phyloP scores from a whole-genome alignment of 2,888 invertebrate genomes.

The Campoplex capitator region DNA sequence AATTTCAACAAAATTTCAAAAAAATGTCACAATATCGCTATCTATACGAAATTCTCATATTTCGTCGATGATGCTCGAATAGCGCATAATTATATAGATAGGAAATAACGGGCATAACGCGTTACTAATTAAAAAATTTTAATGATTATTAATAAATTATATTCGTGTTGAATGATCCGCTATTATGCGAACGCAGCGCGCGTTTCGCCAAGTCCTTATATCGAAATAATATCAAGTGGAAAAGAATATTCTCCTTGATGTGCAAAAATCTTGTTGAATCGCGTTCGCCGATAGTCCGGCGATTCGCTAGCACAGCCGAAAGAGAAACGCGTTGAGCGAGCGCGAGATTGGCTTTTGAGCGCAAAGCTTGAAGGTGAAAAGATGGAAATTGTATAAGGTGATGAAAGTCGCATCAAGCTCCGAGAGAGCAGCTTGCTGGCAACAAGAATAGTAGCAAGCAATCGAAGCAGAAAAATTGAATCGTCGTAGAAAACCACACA shows the following conservation, averaged over 20 bases:
- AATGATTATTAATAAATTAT: neutral
- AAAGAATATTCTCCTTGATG: no score
- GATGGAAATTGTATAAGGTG: conserved; percentile 8
- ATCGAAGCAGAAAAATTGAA: conserved; percentile 23
- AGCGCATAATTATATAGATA: no score
- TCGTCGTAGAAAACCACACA: conserved; percentile 34
- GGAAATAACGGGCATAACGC: no score
- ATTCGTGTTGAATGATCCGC: neutral
- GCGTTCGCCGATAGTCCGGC: no score
- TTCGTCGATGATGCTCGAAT: no score
- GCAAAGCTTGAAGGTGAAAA: neutral
- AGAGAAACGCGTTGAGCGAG: neutral
- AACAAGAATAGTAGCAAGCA: neutral
- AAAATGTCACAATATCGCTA: no score
- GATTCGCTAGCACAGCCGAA: neutral
- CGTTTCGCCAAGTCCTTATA: neutral
- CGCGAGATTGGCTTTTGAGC: neutral
- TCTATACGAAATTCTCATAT: no score
- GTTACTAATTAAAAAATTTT: neutral
- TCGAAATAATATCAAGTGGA: neutral
- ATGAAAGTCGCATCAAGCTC: conserved; percentile 71
- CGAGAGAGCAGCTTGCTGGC: conserved; percentile 34
- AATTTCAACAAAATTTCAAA: neutral
- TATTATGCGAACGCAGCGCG: neutral
- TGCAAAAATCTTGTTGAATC: no score